phyloP scores from a whole-genome alignment of 2,888 invertebrate species.

The Volucella zonaria region DNA sequence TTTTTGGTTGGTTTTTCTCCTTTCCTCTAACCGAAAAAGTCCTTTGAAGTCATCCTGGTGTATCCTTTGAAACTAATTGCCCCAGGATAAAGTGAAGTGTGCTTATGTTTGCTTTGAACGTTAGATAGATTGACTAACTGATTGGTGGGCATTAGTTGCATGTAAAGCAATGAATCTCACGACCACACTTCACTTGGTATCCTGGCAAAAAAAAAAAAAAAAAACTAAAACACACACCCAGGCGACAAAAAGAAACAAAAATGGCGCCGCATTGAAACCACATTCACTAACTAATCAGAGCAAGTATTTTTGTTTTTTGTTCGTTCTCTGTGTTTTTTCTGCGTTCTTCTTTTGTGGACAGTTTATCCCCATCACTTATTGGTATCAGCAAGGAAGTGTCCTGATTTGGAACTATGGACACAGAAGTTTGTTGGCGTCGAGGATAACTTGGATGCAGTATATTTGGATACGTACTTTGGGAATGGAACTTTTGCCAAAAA shows the following conservation, averaged over 20 bases:
- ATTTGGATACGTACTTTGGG: slow-evolving; percentile 79
- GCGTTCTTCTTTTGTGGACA: slow-evolving; percentile 58
- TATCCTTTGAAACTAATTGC: slow-evolving; percentile 66
- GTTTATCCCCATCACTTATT: slow-evolving; percentile 82
- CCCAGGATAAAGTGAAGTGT: slow-evolving; percentile 60
- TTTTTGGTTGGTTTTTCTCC: background rate
- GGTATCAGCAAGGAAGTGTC: slow-evolving; percentile 76
- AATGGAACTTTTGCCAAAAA: slow-evolving; percentile 79
- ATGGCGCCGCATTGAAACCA: slow-evolving; percentile 52
- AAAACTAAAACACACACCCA: slow-evolving; percentile 6
- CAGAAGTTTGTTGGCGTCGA: slow-evolving; percentile 80
- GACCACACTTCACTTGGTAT: slow-evolving; percentile 54
- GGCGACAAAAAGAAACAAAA: background rate
- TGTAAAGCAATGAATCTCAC: slow-evolving; percentile 46
- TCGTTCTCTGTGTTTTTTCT: slow-evolving; percentile 15
- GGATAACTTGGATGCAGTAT: slow-evolving; percentile 80
- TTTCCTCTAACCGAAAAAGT: slow-evolving; percentile 2
- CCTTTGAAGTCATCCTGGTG: slow-evolving; percentile 47
- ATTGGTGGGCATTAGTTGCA: slow-evolving; percentile 60
- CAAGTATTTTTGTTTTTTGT: slow-evolving; percentile 47
- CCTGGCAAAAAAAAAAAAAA: slow-evolving; percentile 9
- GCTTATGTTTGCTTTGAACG: slow-evolving; percentile 7
- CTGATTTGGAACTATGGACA: slow-evolving; percentile 81
- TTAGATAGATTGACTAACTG: slow-evolving; percentile 49
- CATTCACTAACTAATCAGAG: slow-evolving; percentile 76